phyloP scores from a whole-genome alignment of 2,797 vertebrate species.

The Hirundo rustica region DNA sequence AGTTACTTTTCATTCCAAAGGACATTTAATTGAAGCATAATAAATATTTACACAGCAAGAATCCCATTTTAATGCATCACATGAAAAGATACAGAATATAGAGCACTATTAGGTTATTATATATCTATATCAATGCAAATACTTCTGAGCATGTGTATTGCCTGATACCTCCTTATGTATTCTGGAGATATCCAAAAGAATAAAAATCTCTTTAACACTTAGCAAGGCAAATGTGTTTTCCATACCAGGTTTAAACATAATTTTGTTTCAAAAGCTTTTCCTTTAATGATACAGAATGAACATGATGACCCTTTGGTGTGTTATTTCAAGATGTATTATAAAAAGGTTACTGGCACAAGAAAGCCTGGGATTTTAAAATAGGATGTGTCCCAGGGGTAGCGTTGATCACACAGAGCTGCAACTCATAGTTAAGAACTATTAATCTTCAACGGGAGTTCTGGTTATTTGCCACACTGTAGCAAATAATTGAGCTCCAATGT shows the following conservation, averaged over 20 bases:
- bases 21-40: not conserved
- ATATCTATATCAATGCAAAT: not conserved
- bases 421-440: conserved; percentile 19
- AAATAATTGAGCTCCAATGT: not conserved
- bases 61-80: not conserved
- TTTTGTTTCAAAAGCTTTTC: not conserved
- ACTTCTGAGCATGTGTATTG: not conserved
- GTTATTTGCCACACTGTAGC: not conserved
- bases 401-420: conserved; percentile 8
- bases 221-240: conserved; percentile 12
- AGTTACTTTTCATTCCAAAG: not conserved
- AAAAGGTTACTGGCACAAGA: conserved; percentile 3
- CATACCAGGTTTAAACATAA: not conserved
- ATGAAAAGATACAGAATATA: not conserved
- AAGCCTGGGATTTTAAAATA: not conserved
- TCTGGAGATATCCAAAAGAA: not conserved
- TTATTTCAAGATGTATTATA: not conserved
- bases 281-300: not conserved
- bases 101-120: not conserved
- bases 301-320: not conserved
- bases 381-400: not conserved
- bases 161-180: not conserved
- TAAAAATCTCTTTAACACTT: not conserved
- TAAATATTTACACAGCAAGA: not conserved
- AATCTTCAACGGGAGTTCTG: not conserved